Evolutionary conservation across 2,888 invertebrate genomes (phyloP).

Genomic region (Drosophila diplacantha): DNA sequence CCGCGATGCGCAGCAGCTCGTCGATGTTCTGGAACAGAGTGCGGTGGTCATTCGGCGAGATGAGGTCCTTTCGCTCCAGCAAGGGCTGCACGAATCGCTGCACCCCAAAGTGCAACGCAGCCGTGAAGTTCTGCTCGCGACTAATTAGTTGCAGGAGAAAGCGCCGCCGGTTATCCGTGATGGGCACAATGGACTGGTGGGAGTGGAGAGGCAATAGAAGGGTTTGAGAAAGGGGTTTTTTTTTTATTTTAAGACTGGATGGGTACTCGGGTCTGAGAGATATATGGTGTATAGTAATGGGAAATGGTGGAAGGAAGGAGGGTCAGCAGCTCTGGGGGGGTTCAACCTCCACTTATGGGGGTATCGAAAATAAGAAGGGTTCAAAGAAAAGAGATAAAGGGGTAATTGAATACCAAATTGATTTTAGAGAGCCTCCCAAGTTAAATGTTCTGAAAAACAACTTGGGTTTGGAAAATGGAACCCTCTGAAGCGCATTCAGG

Average conservation of each 20-base stretch:
- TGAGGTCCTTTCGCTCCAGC: constrained; percentile 86
- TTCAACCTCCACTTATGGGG: too few species aligned
- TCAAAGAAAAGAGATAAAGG: too few species aligned
- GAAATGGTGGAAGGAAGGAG: background rate
- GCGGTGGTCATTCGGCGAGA: constrained; percentile 86
- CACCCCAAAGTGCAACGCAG: constrained; percentile 87
- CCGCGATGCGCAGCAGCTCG: constrained; percentile 86
- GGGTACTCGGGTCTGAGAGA: background rate
- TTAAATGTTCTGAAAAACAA: background rate
- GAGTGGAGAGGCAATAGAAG: background rate
- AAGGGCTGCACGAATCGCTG: constrained; percentile 87
- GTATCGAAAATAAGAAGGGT: too few species aligned
- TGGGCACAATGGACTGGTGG: constrained; percentile 76
- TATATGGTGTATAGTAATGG: too few species aligned
- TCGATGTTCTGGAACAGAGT: constrained; percentile 91
- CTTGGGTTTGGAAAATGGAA: background rate
- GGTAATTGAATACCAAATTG: too few species aligned
- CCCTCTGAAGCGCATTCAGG: too few species aligned
- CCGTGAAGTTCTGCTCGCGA: constrained; percentile 88
- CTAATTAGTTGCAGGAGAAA: constrained; percentile 86
- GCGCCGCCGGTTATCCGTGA: constrained; percentile 81
- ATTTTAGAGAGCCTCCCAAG: background rate
- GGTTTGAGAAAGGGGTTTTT: background rate
- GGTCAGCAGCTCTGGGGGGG: too few species aligned
- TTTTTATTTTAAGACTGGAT: background rate